phyloP scores from a whole-genome alignment of 2,888 invertebrate species.

The Prenolepis imparis region DNA sequence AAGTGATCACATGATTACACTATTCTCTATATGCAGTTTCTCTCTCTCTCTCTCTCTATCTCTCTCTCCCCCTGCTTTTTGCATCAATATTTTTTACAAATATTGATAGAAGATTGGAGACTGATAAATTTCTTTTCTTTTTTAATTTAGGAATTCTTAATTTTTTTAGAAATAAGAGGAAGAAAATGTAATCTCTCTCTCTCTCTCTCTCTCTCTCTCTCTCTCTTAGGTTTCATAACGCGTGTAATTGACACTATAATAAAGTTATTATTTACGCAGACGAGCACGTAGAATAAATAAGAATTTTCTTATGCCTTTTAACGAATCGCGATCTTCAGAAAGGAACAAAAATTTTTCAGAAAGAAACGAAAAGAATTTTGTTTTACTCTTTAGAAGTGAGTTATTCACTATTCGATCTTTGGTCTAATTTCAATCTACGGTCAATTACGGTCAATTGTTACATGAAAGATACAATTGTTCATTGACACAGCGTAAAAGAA shows the following conservation, averaged over 20 bases:
- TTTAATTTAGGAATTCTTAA: background rate
- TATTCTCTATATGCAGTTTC: background rate
- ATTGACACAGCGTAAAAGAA: background rate
- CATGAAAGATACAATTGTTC: slow-evolving; percentile 3
- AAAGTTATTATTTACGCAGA: background rate
- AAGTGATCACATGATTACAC: background rate
- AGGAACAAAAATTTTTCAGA: too few species aligned
- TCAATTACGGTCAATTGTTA: background rate
- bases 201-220: too few species aligned
- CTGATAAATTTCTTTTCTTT: background rate
- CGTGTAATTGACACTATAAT: too few species aligned
- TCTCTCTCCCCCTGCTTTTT: background rate
- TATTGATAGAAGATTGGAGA: background rate
- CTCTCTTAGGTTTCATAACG: background rate
- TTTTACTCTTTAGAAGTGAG: too few species aligned
- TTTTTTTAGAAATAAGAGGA: background rate
- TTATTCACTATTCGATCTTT: too few species aligned
- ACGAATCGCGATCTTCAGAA: too few species aligned
- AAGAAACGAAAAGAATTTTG: too few species aligned
- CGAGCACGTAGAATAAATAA: background rate
- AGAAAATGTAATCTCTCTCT: background rate
- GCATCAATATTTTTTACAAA: background rate
- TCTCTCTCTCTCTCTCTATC: background rate
- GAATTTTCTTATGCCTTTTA: background rate
- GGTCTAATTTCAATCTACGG: too few species aligned